Conservation (phyloP, 1,140 invertebrate genomes). For the Formica selysi region DNA sequence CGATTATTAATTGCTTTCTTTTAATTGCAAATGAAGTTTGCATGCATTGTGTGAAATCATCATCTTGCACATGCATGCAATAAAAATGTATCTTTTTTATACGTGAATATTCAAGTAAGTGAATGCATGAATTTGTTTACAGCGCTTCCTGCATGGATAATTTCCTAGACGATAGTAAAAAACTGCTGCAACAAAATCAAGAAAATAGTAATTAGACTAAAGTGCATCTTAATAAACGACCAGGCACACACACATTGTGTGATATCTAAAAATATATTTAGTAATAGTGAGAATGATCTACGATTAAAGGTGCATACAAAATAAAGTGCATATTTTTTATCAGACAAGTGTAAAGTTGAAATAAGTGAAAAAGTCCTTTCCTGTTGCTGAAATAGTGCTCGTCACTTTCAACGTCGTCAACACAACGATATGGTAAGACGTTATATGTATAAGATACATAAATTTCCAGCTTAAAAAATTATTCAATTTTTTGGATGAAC, state of each 20-base stretch:
- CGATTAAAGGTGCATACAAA: background rate
- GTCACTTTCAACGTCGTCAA: background rate
- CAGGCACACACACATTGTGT: background rate
- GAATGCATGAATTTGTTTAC: conserved; percentile 1
- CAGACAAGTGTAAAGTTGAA: conserved; percentile 27
- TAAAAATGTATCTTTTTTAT: conserved; percentile 23
- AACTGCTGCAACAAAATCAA: background rate
- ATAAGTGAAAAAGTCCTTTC: background rate
- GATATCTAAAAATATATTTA: background rate
- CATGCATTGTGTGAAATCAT: background rate
- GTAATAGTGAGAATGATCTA: background rate
- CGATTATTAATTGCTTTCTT: background rate
- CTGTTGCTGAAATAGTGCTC: background rate
- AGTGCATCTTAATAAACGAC: background rate
- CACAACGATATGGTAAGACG: conserved; percentile 47
- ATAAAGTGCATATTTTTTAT: conserved; percentile 34
- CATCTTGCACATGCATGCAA: background rate
- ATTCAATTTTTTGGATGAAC: background rate
- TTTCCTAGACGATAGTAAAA: background rate
- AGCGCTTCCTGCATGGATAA: background rate
- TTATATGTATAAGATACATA: background rate
- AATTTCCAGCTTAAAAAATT: background rate
- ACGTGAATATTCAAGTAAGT: conserved; percentile 29
- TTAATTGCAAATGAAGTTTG: background rate
- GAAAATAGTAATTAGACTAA: background rate